Conservation (phyloP, 2,113 vertebrate species). For the Triplophysa siluroides region DNA sequence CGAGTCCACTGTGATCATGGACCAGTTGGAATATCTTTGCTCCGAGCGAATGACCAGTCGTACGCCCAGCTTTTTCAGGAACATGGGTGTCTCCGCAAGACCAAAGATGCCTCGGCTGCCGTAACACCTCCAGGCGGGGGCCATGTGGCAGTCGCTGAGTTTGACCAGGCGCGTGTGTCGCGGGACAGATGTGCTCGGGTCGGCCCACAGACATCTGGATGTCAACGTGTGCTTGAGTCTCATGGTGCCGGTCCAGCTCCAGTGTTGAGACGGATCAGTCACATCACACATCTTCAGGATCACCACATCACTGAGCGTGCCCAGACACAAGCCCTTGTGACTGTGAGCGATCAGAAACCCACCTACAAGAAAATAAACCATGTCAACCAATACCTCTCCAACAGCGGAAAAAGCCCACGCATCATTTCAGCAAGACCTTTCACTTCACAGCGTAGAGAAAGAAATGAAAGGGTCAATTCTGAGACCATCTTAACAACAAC, state of each 20-base stretch:
- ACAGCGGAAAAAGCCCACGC: too few relatives aligned
- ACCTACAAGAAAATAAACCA: slow-evolving; percentile 68
- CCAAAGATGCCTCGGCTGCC: slow-evolving; percentile 72
- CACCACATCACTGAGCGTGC: slow-evolving; percentile 59
- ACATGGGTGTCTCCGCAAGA: slow-evolving; percentile 74
- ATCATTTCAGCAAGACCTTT: too few relatives aligned
- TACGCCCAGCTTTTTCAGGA: slow-evolving; percentile 80
- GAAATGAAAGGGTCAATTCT: too few relatives aligned
- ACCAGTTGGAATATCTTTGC: slow-evolving; percentile 80
- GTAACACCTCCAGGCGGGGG: slow-evolving; percentile 83
- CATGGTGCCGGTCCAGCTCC: slow-evolving; percentile 77
- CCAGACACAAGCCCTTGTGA: slow-evolving; percentile 77
- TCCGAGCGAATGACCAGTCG: slow-evolving; percentile 72
- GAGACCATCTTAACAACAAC: too few relatives aligned
- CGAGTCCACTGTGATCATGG: slow-evolving; percentile 71
- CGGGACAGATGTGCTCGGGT: slow-evolving; percentile 63
- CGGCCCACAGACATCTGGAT: slow-evolving; percentile 74
- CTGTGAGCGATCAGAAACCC: slow-evolving; percentile 83
- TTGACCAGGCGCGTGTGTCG: slow-evolving; percentile 66
- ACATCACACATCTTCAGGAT: slow-evolving; percentile 74
- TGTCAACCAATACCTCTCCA: too few relatives aligned
- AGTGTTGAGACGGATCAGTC: slow-evolving; percentile 75
- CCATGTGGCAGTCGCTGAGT: slow-evolving; percentile 65
- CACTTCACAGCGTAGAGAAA: too few relatives aligned
- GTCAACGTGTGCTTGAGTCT: slow-evolving; percentile 75